Percentiles rank a stretch among this genome's conserved stretches.
Conservation (phyloP, 2,888 invertebrate genomes). For the Cantharis nigra region DNA sequence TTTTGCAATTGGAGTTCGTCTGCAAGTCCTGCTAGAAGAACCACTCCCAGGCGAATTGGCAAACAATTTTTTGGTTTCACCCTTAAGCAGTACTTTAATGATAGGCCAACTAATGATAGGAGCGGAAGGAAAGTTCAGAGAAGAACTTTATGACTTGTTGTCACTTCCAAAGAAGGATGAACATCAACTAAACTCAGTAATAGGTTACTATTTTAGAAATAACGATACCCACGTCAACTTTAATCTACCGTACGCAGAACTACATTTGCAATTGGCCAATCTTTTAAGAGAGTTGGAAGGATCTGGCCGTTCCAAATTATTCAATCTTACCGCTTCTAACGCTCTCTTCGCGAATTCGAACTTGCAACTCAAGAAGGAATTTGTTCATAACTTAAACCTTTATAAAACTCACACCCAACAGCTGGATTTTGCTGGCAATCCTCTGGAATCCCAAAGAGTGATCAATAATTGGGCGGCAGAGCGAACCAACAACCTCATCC, state of each 20-base stretch:
- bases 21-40: constrained; percentile 46
- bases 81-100: constrained; percentile 50
- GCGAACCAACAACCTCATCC: constrained; percentile 52
- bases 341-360: constrained; percentile 45
- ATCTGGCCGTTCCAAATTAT: constrained; percentile 31
- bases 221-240: constrained; percentile 32
- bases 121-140: constrained; percentile 47
- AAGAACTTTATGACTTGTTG: constrained; percentile 47
- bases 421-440: constrained; percentile 43
- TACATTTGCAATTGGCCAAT: constrained; percentile 48
- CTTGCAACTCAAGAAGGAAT: constrained; percentile 40
- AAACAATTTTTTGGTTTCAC: constrained; percentile 52
- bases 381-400: constrained; percentile 38
- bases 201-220: constrained; percentile 28
- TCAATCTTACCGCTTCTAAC: constrained; percentile 44
- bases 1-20: constrained; percentile 48
- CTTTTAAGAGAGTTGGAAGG: constrained; percentile 42
- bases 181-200: constrained; percentile 26
- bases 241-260: constrained; percentile 40
- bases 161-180: constrained; percentile 36
- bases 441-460: constrained; percentile 29
- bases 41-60: constrained; percentile 19
- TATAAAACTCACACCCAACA: constrained; percentile 44
- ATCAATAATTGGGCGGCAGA: constrained; percentile 50
- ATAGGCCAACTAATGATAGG: constrained; percentile 53